phyloP scores from a whole-genome alignment of 2,888 invertebrate genomes.

The Cremastinae sp. region DNA sequence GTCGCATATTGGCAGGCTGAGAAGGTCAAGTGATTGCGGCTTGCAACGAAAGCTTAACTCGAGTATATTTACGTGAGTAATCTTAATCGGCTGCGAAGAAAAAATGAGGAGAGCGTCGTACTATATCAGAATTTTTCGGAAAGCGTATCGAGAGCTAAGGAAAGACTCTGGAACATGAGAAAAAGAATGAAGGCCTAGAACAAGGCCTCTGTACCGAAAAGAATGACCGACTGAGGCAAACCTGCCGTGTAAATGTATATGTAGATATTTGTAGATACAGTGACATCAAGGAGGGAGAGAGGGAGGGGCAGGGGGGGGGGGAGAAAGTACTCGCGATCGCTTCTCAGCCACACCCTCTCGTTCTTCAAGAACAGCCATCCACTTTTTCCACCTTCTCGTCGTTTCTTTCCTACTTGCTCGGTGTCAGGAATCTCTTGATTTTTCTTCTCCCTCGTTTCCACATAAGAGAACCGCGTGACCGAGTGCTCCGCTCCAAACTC shows the following conservation, averaged over 20 bases:
- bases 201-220: slow-evolving; percentile 39
- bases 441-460: slow-evolving; percentile 26
- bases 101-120: slow-evolving; percentile 27
- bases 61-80: slow-evolving; percentile 76
- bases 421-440: slow-evolving; percentile 19
- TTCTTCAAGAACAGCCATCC: slow-evolving; percentile 53
- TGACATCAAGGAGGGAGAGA: slow-evolving; percentile 8
- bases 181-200: slow-evolving; percentile 45
- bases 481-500: slow-evolving; percentile 67
- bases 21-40: slow-evolving; percentile 71
- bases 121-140: slow-evolving; percentile 16
- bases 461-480: slow-evolving; percentile 66
- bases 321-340: slow-evolving; percentile 67
- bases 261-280: slow-evolving; percentile 1
- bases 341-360: slow-evolving; percentile 64
- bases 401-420: neutral
- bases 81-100: slow-evolving; percentile 70
- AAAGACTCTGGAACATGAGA: slow-evolving; percentile 65
- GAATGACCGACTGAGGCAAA: slow-evolving; percentile 41
- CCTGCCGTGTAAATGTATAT: neutral
- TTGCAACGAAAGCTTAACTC: slow-evolving; percentile 63
- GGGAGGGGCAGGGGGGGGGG: slow-evolving; percentile 51
- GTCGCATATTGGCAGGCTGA: slow-evolving; percentile 55
- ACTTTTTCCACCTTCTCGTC: slow-evolving; percentile 20
- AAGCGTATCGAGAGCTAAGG: slow-evolving; percentile 48